Base-by-base conservation (phyloP, 2,797 vertebrate genomes). In the Bradypodion ventrale region DNA sequence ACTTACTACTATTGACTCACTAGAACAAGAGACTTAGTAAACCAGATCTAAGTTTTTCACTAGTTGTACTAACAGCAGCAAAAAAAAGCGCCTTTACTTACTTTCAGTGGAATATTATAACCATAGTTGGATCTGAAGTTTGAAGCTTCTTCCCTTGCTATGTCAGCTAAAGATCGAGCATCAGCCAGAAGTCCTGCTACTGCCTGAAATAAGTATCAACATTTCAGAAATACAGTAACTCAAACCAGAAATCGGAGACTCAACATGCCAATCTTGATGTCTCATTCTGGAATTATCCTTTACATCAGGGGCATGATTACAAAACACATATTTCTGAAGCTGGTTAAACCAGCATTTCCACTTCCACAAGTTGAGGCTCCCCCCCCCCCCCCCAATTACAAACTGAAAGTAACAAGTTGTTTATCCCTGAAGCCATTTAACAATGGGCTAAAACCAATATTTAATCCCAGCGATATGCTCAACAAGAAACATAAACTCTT, bases 71-170 rank as follows among this genome's bases (percentile, higher is more conserved):
- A 68, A 80, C 16, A 80, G 23, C 6, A 0, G 0, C 16, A 10
- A 42, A 59, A 59, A 37, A 69, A 77, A 2, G 2, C 29, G 1
- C 52, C 56, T 56, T 52, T 56, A 56, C 52, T 92, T 92, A 98
- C 98, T 97, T 99, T 99, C 32, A 99, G 93, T 27, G 98, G 98
- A 93, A 99, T 99, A 93, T 99, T 96, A n/a, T 99, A 98, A 83
- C 98, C 98, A 25, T 99, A 99, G 94, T 97, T 99, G 3, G 98
- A 97, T 83, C 98, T 97, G 25, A 99, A 99, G 94, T 97, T 99
- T 35, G 98, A 98, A 0, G 98, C 98, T 92, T 99, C 98, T 91
- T 99, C 98, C 91, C 98, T 96, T 78, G 98, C 97, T 2, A 99
- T 98, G 87, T 99, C 98, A 80, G 98, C 97, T 75, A 99, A 95